phyloP scores from a whole-genome alignment of 2,888 invertebrate species.

The Blastobasis lacticolella region DNA sequence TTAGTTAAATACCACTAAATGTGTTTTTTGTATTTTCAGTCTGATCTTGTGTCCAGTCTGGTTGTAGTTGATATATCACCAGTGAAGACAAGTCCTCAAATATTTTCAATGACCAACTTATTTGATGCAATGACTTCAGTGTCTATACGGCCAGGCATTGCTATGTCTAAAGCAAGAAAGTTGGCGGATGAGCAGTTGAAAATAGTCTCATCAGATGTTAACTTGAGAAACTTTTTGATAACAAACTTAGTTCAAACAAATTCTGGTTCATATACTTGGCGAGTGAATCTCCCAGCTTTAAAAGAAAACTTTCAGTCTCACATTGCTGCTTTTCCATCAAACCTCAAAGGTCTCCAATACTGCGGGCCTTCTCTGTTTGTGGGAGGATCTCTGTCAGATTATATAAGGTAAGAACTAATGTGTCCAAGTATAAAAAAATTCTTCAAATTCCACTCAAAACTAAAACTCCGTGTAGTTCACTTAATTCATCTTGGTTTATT shows the following conservation, averaged over 20 bases:
- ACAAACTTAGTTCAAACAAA: conserved; percentile 86
- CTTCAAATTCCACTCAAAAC: background rate
- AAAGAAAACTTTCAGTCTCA: conserved; percentile 77
- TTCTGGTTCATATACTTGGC: conserved; percentile 81
- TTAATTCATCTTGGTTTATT: too few species aligned
- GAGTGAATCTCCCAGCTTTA: conserved; percentile 84
- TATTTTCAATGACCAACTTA: conserved; percentile 75
- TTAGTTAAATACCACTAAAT: background rate
- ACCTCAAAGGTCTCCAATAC: conserved; percentile 64
- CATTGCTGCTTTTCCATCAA: conserved; percentile 78
- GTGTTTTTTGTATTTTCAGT: conserved; percentile 35
- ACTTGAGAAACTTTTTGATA: conserved; percentile 84
- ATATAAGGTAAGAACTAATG: conserved; percentile 76
- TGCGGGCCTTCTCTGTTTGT: conserved; percentile 87
- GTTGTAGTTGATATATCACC: conserved; percentile 84
- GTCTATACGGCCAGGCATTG: conserved; percentile 73
- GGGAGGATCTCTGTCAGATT: conserved; percentile 88
- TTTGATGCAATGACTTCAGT: conserved; percentile 80
- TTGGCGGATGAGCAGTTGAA: conserved; percentile 77
- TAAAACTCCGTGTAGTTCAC: background rate
- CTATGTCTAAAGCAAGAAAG: conserved; percentile 81
- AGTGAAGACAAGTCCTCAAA: conserved; percentile 74
- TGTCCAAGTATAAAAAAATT: background rate
- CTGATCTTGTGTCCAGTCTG: conserved; percentile 77
- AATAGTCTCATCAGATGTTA: conserved; percentile 69